Percentiles rank a stretch among this genome's conserved stretches.
These are phyloP conservation scores for Campoplex capitator DNA, from an alignment of 2,888 invertebrate genomes.

Conservation along the genomic window DNA sequence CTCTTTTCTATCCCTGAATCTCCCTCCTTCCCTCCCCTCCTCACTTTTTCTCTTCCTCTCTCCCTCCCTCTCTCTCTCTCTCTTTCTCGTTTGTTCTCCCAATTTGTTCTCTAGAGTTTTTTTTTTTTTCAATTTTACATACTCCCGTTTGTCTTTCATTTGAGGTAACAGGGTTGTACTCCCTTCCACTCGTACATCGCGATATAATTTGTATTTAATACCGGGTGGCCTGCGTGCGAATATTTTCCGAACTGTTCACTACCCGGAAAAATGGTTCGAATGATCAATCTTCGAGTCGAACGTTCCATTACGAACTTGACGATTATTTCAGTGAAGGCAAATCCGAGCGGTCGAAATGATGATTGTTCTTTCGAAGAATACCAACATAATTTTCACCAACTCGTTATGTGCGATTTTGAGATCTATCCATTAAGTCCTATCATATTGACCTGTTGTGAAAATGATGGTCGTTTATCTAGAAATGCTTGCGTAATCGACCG, in stretches of 20 bases:
- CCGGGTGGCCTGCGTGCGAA: background rate
- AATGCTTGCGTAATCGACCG: background rate
- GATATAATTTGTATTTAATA: slow-evolving; percentile 16
- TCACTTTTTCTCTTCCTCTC: background rate
- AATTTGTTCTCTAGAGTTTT: slow-evolving; percentile 33
- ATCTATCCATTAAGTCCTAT: background rate
- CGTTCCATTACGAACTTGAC: too few relatives aligned
- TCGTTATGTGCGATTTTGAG: background rate
- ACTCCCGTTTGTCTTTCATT: slow-evolving; percentile 57
- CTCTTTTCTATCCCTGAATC: slow-evolving; percentile 36
- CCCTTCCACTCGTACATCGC: background rate
- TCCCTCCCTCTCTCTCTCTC: slow-evolving; percentile 5
- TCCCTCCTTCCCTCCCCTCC: background rate
- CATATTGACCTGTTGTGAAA: too few relatives aligned
- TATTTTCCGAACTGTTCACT: background rate
- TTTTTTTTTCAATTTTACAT: slow-evolving; percentile 31
- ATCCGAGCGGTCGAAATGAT: too few relatives aligned
- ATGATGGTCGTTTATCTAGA: too few relatives aligned
- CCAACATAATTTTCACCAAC: background rate
- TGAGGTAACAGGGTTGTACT: slow-evolving; percentile 36
- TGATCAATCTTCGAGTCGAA: background rate
- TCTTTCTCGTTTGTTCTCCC: slow-evolving; percentile 43
- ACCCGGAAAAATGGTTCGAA: background rate
- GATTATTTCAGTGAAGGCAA: too few relatives aligned
- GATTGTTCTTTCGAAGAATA: too few relatives aligned